Conservation (phyloP, 2,888 invertebrate species). For the Tortricodes alternella region DNA sequence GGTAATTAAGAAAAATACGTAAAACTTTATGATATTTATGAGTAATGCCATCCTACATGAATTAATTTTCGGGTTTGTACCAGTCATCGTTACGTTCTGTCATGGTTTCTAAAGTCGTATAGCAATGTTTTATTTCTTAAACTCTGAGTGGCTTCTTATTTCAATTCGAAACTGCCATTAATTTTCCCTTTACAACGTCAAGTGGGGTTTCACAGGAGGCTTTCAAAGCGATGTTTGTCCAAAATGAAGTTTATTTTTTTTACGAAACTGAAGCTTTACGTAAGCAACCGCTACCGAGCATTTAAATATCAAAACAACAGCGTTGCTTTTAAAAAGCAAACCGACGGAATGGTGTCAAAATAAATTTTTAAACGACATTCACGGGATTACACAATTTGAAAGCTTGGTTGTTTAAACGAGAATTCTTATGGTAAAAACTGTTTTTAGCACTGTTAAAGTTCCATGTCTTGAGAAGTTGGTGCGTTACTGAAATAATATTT, state of each 20-base stretch:
- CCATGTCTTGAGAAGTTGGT: background rate
- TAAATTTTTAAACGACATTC: conserved; percentile 15
- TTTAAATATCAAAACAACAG: conserved; percentile 25
- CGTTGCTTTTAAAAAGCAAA: background rate
- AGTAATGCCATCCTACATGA: no score
- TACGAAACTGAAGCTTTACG: conserved; percentile 12
- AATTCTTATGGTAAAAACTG: conserved; percentile 1
- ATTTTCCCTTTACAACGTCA: conserved; percentile 14
- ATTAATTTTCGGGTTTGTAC: conserved; percentile 10
- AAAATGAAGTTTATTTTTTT: conserved; percentile 28
- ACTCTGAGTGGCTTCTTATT: conserved; percentile 18
- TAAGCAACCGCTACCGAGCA: conserved; percentile 1
- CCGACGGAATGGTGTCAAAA: conserved; percentile 1
- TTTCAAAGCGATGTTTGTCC: conserved; percentile 21
- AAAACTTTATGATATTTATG: background rate
- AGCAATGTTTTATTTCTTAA: conserved; percentile 11
- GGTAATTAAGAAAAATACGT: no score
- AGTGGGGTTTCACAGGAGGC: conserved; percentile 5
- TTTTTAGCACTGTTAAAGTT: no score
- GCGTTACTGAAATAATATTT: background rate
- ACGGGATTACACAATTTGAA: conserved; percentile 7
- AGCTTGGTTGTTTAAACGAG: conserved; percentile 7
- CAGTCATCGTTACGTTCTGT: conserved; percentile 1
- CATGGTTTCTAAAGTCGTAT: background rate
- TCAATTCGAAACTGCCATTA: conserved; percentile 17